phyloP scores from a whole-genome alignment of 2,797 vertebrate genomes.

The Halcyon leucocephala region DNA sequence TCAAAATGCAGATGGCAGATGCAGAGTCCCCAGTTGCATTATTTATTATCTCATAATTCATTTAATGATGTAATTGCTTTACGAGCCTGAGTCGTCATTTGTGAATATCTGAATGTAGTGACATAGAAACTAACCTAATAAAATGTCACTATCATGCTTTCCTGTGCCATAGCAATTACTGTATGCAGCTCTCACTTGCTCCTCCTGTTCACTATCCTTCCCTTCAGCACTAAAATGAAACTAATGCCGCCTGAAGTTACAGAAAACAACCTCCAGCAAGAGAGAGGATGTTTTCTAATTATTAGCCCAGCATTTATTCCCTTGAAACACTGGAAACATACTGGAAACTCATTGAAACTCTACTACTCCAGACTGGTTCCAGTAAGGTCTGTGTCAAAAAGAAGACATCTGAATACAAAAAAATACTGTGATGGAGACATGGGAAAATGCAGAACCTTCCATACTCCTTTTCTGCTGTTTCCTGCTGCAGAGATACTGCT shows the following conservation, averaged over 20 bases:
- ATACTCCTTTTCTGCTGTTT: background rate
- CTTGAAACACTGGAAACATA: background rate
- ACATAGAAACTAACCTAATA: conserved; percentile 22
- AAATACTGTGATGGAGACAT: background rate
- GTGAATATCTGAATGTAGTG: background rate
- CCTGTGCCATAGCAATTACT: background rate
- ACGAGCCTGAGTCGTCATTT: background rate
- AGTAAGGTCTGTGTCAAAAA: background rate
- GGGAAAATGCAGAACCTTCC: background rate
- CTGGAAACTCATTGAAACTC: background rate
- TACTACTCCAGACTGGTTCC: background rate
- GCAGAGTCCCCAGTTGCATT: background rate
- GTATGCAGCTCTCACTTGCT: background rate
- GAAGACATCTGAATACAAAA: background rate
- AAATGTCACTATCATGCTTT: background rate
- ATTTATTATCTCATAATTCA: conserved; percentile 29
- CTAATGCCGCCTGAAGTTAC: background rate
- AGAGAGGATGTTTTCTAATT: background rate
- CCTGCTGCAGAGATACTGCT: background rate
- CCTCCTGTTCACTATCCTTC: background rate
- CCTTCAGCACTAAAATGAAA: background rate
- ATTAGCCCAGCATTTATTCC: background rate
- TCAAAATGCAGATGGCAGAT: background rate
- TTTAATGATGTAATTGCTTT: conserved; percentile 46
- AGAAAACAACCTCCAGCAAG: background rate